A percentile compares a stretch with the other conserved stretches of the same genome.
phyloP scores from a whole-genome alignment of 2,888 invertebrate species.

The Folsomia candida region DNA sequence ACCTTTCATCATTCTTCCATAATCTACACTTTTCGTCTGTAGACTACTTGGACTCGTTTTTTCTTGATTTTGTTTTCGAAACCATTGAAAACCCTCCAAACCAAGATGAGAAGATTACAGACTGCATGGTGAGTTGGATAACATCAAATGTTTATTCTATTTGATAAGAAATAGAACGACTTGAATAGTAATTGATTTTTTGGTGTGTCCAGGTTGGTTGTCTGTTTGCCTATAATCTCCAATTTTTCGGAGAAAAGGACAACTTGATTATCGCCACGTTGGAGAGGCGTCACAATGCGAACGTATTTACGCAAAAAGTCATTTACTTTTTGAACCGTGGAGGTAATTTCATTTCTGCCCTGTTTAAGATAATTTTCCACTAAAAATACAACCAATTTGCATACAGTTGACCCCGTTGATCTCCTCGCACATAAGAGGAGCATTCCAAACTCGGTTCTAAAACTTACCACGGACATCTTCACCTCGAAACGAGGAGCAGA shows the following conservation, averaged over 20 bases:
- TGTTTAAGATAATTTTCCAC: neutral
- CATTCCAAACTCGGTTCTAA: slow-evolving; percentile 74
- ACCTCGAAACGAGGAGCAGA: slow-evolving; percentile 73
- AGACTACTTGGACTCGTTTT: slow-evolving; percentile 82
- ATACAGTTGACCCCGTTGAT: slow-evolving; percentile 78
- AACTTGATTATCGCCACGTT: slow-evolving; percentile 71
- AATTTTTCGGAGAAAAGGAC: slow-evolving; percentile 64
- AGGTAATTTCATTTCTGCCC: slow-evolving; percentile 59
- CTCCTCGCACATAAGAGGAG: slow-evolving; percentile 54
- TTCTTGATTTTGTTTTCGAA: slow-evolving; percentile 75
- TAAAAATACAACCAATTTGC: neutral
- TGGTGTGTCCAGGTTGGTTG: too few relatives aligned
- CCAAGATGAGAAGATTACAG: slow-evolving; percentile 79
- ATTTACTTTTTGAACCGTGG: slow-evolving; percentile 83
- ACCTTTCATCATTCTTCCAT: too few relatives aligned
- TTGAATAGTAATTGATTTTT: too few relatives aligned
- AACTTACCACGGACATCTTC: slow-evolving; percentile 84
- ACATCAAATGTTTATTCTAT: too few relatives aligned
- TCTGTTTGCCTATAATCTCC: slow-evolving; percentile 87
- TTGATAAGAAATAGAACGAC: too few relatives aligned
- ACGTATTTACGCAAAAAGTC: slow-evolving; percentile 86
- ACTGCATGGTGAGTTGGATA: slow-evolving; percentile 78
- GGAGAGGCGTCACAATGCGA: slow-evolving; percentile 69
- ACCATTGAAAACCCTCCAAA: slow-evolving; percentile 79
- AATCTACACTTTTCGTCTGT: slow-evolving; percentile 51